Evolutionary conservation across 2,888 invertebrate species (phyloP), one percentile per base, ranked within the genome.

Genomic region (Drosophila setosimentum): DNA sequence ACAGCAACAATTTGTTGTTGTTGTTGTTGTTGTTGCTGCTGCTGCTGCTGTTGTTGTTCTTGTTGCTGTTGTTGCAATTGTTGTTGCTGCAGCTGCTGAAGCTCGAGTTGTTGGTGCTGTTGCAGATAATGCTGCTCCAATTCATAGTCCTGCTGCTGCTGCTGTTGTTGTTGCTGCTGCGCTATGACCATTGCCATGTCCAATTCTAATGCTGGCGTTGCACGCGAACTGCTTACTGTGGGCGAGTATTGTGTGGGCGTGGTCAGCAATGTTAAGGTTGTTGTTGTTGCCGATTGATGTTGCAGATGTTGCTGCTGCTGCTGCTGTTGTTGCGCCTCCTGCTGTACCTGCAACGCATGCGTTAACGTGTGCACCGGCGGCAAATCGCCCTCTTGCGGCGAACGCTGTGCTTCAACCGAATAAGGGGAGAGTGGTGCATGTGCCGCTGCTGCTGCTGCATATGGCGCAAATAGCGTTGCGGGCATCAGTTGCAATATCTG

Each of bases 221-320:
- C 93, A 29, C 89, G 94, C 93, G 61, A 94, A 91, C 91, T 94
- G 93, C 61, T 87, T 21, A 90, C 82, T 7, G 89, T 87, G 29
- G 92, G 91, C 35, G 92, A 92, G 53, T 91, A 91, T 4, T 91
- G 82, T 29, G 84, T 88, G 61, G 85, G 76, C 65, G 76, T 78
- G 74, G 82, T 71, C 29, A 89, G 68, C 54, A 87, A 73, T 13
- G 87, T 83, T 18, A 76, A 53, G 30, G 78, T 82, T 16, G 72
- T 62, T 40, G 78, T 80, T 13, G 72, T 57, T 8, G 78, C n/a
- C 29, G 61, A 63, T 10, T 62, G 78, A 33, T 81, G 88, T 27
- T 83, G 83, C 8, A 83, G 73, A 72, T 84, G 81, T 53, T 79
- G 87, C 49, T 81, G 85, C 11, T 78, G 87, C 5, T 76, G 64